These are phyloP conservation scores for Eupithecia abbreviata DNA, from an alignment of 2,888 invertebrate species.

Conservation along the genomic window DNA sequence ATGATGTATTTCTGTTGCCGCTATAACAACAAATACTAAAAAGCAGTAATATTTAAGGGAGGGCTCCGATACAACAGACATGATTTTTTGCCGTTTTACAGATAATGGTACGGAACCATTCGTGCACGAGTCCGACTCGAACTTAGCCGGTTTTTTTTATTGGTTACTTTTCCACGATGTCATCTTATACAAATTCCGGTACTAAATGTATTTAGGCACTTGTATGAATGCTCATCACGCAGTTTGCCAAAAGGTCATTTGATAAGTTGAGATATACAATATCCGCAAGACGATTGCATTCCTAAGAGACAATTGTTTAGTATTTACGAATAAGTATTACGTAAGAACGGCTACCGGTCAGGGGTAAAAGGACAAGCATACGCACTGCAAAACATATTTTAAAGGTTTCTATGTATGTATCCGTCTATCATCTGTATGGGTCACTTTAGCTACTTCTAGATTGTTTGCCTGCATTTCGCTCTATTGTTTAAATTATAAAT, in stretches of 20 bases:
- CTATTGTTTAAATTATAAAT: not conserved
- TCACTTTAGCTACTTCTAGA: not conserved
- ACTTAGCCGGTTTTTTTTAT: not conserved
- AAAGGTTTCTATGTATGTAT: not conserved
- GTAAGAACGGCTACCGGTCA: not conserved
- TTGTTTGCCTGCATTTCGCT: not conserved
- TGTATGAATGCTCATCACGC: not conserved
- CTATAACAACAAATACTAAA: too few species aligned
- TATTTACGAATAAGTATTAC: not conserved
- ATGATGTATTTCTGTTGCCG: too few species aligned
- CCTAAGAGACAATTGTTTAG: not conserved
- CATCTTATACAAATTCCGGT: not conserved
- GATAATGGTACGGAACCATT: too few species aligned
- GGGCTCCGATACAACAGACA: too few species aligned
- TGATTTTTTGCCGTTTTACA: too few species aligned
- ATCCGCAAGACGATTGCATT: slow-evolving; percentile 3
- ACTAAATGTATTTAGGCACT: not conserved
- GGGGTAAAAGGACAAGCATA: not conserved
- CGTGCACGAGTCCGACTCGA: too few species aligned
- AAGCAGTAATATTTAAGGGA: too few species aligned
- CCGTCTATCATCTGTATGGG: not conserved
- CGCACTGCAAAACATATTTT: not conserved
- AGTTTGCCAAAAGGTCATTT: slow-evolving; percentile 1
- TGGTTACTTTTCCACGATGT: not conserved
- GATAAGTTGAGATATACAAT: not conserved